Percentiles rank a stretch among this genome's conserved stretches.
Conservation (phyloP, 2,888 invertebrate species). For the Campoplex nolae region DNA sequence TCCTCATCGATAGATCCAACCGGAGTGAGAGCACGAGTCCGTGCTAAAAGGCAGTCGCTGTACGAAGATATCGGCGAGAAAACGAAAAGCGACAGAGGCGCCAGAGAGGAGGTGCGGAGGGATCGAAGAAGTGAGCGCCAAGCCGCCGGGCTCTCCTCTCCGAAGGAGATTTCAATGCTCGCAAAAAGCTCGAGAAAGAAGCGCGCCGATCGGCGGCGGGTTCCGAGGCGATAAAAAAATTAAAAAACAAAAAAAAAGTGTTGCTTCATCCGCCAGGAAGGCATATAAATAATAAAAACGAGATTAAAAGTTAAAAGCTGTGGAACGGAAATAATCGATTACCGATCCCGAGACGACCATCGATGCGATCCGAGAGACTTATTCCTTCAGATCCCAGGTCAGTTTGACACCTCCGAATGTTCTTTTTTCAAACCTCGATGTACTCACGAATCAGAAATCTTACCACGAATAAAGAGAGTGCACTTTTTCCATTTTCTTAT, state of each 20-base stretch:
- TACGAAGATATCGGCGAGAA: neutral
- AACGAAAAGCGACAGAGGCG: neutral
- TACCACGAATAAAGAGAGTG: neutral
- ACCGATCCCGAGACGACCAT: neutral
- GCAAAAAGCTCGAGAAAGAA: neutral
- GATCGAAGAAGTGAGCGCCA: neutral
- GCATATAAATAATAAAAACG: neutral
- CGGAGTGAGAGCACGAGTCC: neutral
- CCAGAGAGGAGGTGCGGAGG: neutral
- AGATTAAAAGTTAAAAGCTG: neutral
- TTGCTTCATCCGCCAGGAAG: neutral
- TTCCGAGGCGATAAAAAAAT: neutral
- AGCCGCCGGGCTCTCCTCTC: neutral
- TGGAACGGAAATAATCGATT: neutral
- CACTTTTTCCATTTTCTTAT: too few species aligned
- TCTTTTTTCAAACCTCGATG: neutral
- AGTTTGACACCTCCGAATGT: neutral
- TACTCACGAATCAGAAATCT: neutral
- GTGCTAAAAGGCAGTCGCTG: neutral
- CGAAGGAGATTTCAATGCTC: slow-evolving; percentile 5
- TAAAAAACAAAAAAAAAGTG: neutral
- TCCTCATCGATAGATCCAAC: neutral
- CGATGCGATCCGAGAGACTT: neutral
- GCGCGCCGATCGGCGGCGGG: neutral
- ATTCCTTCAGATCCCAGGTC: neutral